These are phyloP conservation scores for Linepithema humile DNA, from an alignment of 1,140 invertebrate genomes.

Conservation along the genomic window DNA sequence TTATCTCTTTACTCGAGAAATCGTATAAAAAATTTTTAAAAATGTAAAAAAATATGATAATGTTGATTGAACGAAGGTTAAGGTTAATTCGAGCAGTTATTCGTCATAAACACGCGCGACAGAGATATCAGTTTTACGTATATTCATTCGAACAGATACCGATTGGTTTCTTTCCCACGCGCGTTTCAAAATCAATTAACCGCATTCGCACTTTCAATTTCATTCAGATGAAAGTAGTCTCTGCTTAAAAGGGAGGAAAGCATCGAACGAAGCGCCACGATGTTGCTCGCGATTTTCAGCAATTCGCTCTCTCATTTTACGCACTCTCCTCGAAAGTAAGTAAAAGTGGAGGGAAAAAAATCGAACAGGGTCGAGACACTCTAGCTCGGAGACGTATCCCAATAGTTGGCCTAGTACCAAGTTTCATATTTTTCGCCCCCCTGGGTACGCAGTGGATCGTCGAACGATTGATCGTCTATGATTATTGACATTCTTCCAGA, in stretches of 20 bases:
- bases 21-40: neutral
- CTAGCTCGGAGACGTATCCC: constrained; percentile 74
- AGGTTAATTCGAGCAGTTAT: neutral
- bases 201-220: too few relatives aligned
- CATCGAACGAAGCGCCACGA: neutral
- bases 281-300: neutral
- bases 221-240: neutral
- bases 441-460: constrained; percentile 69
- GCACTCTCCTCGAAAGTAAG: constrained; percentile 10
- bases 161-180: too few relatives aligned
- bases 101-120: neutral
- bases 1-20: constrained; percentile 24
- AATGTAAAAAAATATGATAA: constrained; percentile 5
- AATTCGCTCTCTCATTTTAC: neutral
- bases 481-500: constrained; percentile 81
- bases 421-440: constrained; percentile 80
- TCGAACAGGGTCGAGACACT: constrained; percentile 48
- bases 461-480: constrained; percentile 74
- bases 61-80: constrained; percentile 1
- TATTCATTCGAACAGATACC: too few relatives aligned
- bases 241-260: too few relatives aligned
- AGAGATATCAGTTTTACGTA: too few relatives aligned
- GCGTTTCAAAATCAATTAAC: too few relatives aligned
- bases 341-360: constrained; percentile 9
- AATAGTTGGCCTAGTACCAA: constrained; percentile 83